Evolutionary conservation across 2,888 invertebrate species (phyloP), one percentile per base, ranked within the genome.

Genomic region (Phaonia tiefii): DNA sequence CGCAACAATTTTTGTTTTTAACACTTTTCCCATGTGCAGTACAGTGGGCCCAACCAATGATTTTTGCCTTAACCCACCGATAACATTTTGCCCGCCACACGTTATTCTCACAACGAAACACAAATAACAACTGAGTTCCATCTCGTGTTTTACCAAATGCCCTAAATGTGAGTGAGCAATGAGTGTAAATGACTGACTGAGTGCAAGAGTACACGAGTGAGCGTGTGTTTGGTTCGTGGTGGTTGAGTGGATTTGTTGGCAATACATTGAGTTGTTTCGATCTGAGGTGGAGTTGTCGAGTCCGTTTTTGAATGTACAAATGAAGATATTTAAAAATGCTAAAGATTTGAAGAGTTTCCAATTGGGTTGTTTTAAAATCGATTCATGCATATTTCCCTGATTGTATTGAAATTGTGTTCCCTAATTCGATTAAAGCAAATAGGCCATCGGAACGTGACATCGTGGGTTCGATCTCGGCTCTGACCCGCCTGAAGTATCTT

Each of bases 101-200:
- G 69, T 65, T 58, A 70, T 71, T 70, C 54, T 51, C 74, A 58
- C 71, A 74, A 80, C 74, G 71, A 80, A 77, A 67, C 77, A 74
- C 80, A 73, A 80, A 74, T 70, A 77, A 74, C 77, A 77, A 80
- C 80, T 80, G 77, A 77, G 74, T 71, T 15, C 10, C n/a, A n/a
- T n/a, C n/a, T n/a, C 31, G 17, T 46, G 25, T 80, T 80, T 63
- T 80, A 75, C 80, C 80, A 80, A 80, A 44, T 13, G 11, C 44
- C 44, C 44, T 8, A 10, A 4, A 44, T 8, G 7, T 44, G 44
- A 44, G 44, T 44, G 44, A n/a, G 44, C 11, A 11, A 44, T 13
- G 44, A 44, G 11, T 44, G 44, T 2, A 44, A 44, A 11, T 44
- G 44, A 10, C 7, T 13, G 44, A n/a, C n/a, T n/a, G n/a, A n/a